Percentiles rank a stretch among this genome's conserved stretches.
phyloP scores from a whole-genome alignment of 2,888 invertebrate genomes.

The Schizotus pectinicornis region DNA sequence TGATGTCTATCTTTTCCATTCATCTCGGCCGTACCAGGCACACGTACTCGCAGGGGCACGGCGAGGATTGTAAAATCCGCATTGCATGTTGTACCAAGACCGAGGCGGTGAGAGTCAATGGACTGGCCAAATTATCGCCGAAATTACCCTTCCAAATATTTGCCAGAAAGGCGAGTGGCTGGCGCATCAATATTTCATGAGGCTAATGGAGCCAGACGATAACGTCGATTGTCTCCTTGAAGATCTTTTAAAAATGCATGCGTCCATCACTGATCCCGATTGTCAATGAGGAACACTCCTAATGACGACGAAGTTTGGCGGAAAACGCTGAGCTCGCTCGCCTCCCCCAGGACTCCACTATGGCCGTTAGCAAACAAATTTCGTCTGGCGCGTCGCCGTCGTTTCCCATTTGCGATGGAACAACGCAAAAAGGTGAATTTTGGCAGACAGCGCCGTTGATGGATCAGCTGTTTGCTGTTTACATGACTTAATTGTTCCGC shows the following conservation, averaged over 20 bases:
- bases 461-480: conserved; percentile 33
- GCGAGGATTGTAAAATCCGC: no score
- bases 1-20: conserved; percentile 1
- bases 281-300: conserved; percentile 1
- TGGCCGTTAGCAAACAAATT: conserved; percentile 8
- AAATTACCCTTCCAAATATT: no score
- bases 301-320: neutral
- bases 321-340: neutral
- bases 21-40: conserved; percentile 11
- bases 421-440: conserved; percentile 15
- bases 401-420: neutral
- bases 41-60: neutral
- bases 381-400: neutral
- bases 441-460: conserved; percentile 14
- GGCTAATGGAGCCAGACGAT: neutral
- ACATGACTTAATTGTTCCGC: conserved; percentile 34
- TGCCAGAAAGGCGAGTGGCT: no score
- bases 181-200: no score
- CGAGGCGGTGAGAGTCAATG: no score
- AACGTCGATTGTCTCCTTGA: neutral
- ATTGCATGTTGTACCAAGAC: no score
- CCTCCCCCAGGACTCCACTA: neutral
- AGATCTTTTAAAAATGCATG: neutral
- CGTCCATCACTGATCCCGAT: no score
- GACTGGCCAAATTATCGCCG: no score